phyloP scores from a whole-genome alignment of 2,113 vertebrate genomes.

The Ia io region DNA sequence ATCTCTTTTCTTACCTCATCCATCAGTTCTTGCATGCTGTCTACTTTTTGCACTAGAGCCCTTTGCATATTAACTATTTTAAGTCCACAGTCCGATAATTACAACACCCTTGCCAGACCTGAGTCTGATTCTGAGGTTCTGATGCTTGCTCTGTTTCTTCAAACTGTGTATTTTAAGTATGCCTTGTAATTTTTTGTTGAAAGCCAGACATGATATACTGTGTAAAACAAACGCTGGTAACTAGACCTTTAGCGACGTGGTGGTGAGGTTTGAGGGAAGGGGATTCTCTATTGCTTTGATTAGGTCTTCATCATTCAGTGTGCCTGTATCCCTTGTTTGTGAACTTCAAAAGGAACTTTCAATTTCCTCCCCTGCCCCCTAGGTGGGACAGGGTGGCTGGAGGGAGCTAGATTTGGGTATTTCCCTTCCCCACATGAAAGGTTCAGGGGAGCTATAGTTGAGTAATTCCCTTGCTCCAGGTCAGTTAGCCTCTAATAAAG shows the following conservation, averaged over 20 bases:
- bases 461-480: not conserved
- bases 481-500: not conserved
- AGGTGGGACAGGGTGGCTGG: not conserved
- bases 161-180: not conserved
- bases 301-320: not conserved
- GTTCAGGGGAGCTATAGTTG: not conserved
- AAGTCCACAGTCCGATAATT: not conserved
- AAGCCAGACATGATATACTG: not conserved
- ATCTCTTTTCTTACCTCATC: not conserved
- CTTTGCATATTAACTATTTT: not conserved
- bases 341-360: not conserved
- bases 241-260: not conserved
- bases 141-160: not conserved
- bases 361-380: not conserved
- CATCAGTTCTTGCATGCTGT: not conserved
- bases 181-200: not conserved
- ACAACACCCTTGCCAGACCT: not conserved
- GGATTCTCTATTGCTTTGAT: not conserved
- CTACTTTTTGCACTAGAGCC: not conserved
- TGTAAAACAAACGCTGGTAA: not conserved
- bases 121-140: not conserved
- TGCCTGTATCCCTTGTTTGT: not conserved
- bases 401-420: not conserved
- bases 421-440: not conserved
- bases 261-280: not conserved